phyloP scores from a whole-genome alignment of 1,140 invertebrate genomes.

The Leptinotarsa texana region DNA sequence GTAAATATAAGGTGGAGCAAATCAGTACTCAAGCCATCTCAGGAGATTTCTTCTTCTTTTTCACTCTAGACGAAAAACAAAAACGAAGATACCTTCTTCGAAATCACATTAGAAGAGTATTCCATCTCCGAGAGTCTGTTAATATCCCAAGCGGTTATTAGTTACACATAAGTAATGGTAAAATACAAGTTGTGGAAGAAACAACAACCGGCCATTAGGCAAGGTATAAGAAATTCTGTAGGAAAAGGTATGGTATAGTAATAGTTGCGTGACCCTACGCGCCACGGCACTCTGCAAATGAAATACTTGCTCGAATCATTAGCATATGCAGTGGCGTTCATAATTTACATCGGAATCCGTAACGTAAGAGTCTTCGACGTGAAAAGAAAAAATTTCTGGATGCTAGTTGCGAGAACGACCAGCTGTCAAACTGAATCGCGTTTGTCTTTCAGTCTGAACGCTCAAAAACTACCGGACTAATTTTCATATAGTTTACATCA shows the following conservation, averaged over 20 bases:
- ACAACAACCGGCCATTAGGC: neutral
- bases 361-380: too few species aligned
- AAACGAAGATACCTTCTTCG: neutral
- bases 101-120: conserved; percentile 1
- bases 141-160: conserved; percentile 8
- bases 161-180: conserved; percentile 6
- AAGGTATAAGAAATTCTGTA: conserved; percentile 6
- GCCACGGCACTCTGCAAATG: conserved; percentile 4
- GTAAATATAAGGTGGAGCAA: conserved; percentile 6
- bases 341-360: too few species aligned
- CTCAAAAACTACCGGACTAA: too few species aligned
- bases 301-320: conserved; percentile 3
- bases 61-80: neutral
- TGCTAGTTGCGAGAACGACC: too few species aligned
- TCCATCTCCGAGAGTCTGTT: conserved; percentile 5
- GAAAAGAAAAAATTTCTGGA: too few species aligned
- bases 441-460: too few species aligned
- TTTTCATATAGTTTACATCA: too few species aligned
- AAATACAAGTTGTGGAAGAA: conserved; percentile 4
- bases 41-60: conserved; percentile 1
- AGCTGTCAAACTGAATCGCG: too few species aligned
- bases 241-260: conserved; percentile 4
- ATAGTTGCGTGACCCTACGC: conserved; percentile 7
- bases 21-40: neutral
- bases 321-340: conserved; percentile 4